These are phyloP conservation scores for Acutogordius australiensis DNA, from an alignment of 2,888 invertebrate genomes.

Conservation along the genomic window DNA sequence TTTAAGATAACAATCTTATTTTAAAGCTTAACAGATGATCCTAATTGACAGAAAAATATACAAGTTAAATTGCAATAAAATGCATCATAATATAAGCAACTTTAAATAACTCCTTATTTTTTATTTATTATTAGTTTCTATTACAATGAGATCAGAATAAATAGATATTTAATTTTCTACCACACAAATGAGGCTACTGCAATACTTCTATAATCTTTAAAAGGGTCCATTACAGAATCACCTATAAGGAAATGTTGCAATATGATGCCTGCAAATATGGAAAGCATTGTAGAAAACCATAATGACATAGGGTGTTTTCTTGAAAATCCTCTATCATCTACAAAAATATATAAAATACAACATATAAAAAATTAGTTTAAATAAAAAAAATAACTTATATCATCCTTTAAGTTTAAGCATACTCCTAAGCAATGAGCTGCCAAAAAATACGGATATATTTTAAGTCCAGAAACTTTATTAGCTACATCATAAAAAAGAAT, in stretches of 20 bases:
- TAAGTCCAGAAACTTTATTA: conserved; percentile 85
- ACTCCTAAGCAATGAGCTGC: conserved; percentile 78
- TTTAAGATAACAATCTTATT: no score
- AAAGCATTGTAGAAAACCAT: conserved; percentile 88
- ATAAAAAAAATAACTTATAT: conserved; percentile 32
- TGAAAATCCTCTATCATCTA: conserved; percentile 59
- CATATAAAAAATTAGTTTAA: not conserved
- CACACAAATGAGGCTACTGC: conserved; percentile 66
- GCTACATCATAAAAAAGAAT: conserved; percentile 87
- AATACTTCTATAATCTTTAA: conserved; percentile 76
- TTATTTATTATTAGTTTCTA: no score
- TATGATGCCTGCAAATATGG: conserved; percentile 86
- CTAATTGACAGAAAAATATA: no score
- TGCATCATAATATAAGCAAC: no score
- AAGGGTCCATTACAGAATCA: conserved; percentile 69
- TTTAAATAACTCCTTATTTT: no score
- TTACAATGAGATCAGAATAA: no score
- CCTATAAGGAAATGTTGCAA: conserved; percentile 73
- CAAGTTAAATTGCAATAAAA: no score
- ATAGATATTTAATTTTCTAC: no score
- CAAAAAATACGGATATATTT: conserved; percentile 99
- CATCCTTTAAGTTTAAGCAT: conserved; percentile 73
- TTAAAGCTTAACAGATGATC: no score
- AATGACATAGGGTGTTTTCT: conserved; percentile 84
- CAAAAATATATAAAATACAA: conserved; percentile 17